Evolutionary conservation across 2,888 invertebrate genomes (phyloP).

Genomic region (Trissolcus brochymenae): DNA sequence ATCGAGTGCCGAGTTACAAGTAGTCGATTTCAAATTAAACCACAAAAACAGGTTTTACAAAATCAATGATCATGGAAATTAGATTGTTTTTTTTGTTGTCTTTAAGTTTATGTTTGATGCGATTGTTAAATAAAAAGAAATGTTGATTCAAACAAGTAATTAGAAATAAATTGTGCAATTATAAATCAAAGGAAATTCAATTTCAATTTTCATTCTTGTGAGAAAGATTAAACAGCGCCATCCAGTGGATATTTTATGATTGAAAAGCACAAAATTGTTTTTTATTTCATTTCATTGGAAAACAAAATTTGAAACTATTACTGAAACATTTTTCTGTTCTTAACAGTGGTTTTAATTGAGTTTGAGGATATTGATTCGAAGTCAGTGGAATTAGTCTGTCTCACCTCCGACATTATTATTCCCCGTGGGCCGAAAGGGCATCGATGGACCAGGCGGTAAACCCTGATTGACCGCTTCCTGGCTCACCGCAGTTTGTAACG

Average conservation of each 20-base stretch:
- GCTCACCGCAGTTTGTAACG: slow-evolving; percentile 63
- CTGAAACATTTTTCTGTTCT: neutral
- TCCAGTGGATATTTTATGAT: too few species aligned
- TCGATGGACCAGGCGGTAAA: slow-evolving; percentile 62
- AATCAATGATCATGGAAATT: neutral
- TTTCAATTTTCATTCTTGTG: too few species aligned
- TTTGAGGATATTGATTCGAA: too few species aligned
- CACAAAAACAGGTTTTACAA: neutral
- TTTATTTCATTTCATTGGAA: too few species aligned
- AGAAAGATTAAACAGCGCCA: too few species aligned
- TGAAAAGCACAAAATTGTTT: too few species aligned
- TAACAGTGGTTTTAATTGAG: neutral
- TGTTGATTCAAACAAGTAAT: too few species aligned
- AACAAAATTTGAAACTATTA: neutral
- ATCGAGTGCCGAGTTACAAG: slow-evolving; percentile 14
- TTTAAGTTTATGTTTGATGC: too few species aligned
- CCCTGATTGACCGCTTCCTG: slow-evolving; percentile 63
- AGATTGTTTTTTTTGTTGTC: too few species aligned
- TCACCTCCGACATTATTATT: slow-evolving; percentile 70
- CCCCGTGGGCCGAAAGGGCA: slow-evolving; percentile 65
- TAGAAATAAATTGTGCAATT: neutral
- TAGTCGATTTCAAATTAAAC: slow-evolving; percentile 25
- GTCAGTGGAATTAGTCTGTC: slow-evolving; percentile 25
- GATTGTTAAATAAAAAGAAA: too few species aligned
- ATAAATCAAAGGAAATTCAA: neutral